Evolutionary conservation across 1,140 invertebrate genomes (phyloP), one percentile per base, ranked within the genome.

Genomic region (Drosophila bocki): DNA sequence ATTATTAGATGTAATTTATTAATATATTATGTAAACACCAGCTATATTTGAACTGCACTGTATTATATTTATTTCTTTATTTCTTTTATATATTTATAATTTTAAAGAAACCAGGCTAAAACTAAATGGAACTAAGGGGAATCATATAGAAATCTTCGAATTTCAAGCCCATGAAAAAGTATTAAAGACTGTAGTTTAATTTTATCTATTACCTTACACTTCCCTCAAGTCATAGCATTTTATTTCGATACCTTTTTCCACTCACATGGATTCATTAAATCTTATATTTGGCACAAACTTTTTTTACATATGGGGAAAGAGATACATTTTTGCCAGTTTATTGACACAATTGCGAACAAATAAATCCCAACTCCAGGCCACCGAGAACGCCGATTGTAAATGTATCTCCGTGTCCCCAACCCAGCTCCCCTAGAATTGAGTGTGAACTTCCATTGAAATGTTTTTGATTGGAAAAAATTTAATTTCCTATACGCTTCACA

Each of bases 401-500:
- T 45, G 51, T 56, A 75, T 78, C 64, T 80, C 42, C 29, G 32
- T 50, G 32, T 48, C 32, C 26, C 19, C 69, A 12, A 12, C 32
- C 42, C 47, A 17, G 37, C 33, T 26, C 61, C 22, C 51, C n/a
- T 42, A 44, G 17, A 68, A 47, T 47, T 64, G 63, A 71, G 39
- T 77, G 74, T 81, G 80, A 81, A 85, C 78, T 76, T 75, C 81
- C 65, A 85, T 91, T 91, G 83, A 91, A 91, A 91, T 88, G 84
- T 85, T 91, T 82, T 91, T 91, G 88, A 91, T 91, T 91, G 88
- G 88, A 91, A 91, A 91, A 91, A 91, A 91, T 91, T 76, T 91
- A 91, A 91, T 91, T 91, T 91, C 88, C 88, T 91, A 91, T 91
- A 91, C 88, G 88, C 76, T 84, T 82, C 83, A 69, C 79, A 69